These are phyloP conservation scores for Dallia pectoralis DNA, from an alignment of 2,797 vertebrate genomes.

Conservation along the genomic window DNA sequence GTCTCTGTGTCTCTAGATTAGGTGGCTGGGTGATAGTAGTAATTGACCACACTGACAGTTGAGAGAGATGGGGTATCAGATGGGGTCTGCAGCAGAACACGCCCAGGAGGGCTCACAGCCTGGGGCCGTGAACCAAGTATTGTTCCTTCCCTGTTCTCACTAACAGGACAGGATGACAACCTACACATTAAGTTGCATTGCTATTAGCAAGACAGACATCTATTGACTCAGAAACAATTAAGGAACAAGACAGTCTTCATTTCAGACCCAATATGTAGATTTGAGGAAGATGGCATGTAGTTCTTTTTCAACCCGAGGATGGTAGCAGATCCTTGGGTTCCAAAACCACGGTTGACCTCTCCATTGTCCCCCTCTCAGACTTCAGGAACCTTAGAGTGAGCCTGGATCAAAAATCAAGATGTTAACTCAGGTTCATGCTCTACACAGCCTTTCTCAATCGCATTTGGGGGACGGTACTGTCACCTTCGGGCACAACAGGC, in stretches of 20 bases:
- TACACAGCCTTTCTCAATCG: too few relatives aligned
- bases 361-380: neutral
- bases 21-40: neutral
- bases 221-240: neutral
- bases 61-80: neutral
- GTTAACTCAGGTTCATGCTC: too few relatives aligned
- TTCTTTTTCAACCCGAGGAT: neutral
- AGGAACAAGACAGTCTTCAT: too few relatives aligned
- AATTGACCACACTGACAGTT: neutral
- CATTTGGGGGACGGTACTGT: too few relatives aligned
- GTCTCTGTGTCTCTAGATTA: constrained; percentile 10
- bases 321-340: neutral
- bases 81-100: neutral
- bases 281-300: neutral
- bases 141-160: neutral
- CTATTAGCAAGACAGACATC: neutral
- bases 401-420: too few relatives aligned
- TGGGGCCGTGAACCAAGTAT: neutral
- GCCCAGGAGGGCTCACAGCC: neutral
- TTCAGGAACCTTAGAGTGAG: neutral
- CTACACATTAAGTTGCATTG: neutral
- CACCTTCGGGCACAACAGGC: too few relatives aligned
- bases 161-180: neutral
- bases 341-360: too few relatives aligned
- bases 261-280: neutral